Evolutionary conservation across 2,888 invertebrate genomes (phyloP), one percentile per base, ranked within the genome.

Genomic region (Cosmopolites sordidus): DNA sequence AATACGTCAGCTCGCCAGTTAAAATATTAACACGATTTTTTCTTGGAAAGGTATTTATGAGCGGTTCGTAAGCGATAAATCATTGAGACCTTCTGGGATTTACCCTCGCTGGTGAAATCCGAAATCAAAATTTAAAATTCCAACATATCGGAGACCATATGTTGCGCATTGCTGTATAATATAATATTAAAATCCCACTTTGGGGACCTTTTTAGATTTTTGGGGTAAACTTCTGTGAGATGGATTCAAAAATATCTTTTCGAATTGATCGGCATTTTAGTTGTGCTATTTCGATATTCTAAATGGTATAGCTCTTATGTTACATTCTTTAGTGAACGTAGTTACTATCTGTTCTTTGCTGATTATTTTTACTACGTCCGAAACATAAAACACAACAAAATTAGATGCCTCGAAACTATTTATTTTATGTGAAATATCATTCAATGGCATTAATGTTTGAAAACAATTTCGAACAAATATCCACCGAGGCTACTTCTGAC

Each of bases 91-190:
- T 38, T 47, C 38, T 47, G 50, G 55, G 51, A 51, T 38, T 46
- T 51, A 38, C 47, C 51, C 47, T 43, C 47, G 48, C 51, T 51
- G 55, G 33, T 43, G 27, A 55, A 51, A 51, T 47, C 55, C 55
- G 43, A 55, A 51, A 55, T 55, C 55, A 55, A 50, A 51, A 51
- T 55, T 55, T 55, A 55, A 55, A 55, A 51, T 51, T 55, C 50
- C 51, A 47, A 43, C 51, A 48, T 44, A 51, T 48, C 48, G 30
- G 30, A 47, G 15, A 37, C 54, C 45, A 49, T 50, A 46, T 49
- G 47, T 45, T 50, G 41, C 41, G 22, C 47, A 27, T 15, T 47
- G 47, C 47, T 39, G 47, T 40, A 47, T 47, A 47, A 47, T 47
- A 47, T 47, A 47, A 47, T 47, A 47, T 47, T 47, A 39, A 47